Percentiles rank a stretch among this genome's conserved stretches.
These are phyloP conservation scores for Ceramica pisi DNA, from an alignment of 2,888 invertebrate genomes.

Conservation along the genomic window DNA sequence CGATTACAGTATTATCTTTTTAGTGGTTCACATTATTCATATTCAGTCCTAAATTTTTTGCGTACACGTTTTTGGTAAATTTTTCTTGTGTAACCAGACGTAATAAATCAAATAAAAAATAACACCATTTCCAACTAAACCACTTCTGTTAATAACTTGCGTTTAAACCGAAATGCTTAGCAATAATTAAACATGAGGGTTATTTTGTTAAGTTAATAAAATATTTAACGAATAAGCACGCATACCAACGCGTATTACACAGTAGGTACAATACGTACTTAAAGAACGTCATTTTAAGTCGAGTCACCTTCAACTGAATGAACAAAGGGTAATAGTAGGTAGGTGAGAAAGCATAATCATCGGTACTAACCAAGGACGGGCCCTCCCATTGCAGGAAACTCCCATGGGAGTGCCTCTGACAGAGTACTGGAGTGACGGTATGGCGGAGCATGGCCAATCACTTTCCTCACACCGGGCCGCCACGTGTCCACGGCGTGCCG, in stretches of 20 bases:
- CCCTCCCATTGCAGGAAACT: slow-evolving; percentile 65
- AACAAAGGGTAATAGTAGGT: slow-evolving; percentile 60
- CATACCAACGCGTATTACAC: slow-evolving; percentile 29
- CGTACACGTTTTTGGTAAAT: slow-evolving; percentile 11
- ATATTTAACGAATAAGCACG: slow-evolving; percentile 36
- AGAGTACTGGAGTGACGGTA: slow-evolving; percentile 38
- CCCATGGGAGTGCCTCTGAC: slow-evolving; percentile 69
- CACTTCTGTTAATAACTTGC: slow-evolving; percentile 40
- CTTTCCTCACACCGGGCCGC: slow-evolving; percentile 30
- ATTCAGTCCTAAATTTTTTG: slow-evolving; percentile 7
- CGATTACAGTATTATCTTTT: slow-evolving; percentile 7
- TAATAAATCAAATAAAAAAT: slow-evolving; percentile 35
- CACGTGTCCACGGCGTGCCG: slow-evolving; percentile 53
- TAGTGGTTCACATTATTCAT: background rate
- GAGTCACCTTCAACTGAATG: slow-evolving; percentile 60
- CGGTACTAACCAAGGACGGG: slow-evolving; percentile 66
- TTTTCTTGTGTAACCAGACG: slow-evolving; percentile 19
- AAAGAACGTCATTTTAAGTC: slow-evolving; percentile 22
- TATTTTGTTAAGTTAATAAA: slow-evolving; percentile 39
- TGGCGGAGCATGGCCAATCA: slow-evolving; percentile 36
- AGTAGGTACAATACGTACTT: slow-evolving; percentile 18
- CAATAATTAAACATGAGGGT: slow-evolving; percentile 49
- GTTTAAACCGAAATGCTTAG: slow-evolving; percentile 34
- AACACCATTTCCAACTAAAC: slow-evolving; percentile 23
- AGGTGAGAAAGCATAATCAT: slow-evolving; percentile 63